These are phyloP conservation scores for Drosophila longiperda DNA, from an alignment of 2,888 invertebrate genomes.

Conservation along the genomic window DNA sequence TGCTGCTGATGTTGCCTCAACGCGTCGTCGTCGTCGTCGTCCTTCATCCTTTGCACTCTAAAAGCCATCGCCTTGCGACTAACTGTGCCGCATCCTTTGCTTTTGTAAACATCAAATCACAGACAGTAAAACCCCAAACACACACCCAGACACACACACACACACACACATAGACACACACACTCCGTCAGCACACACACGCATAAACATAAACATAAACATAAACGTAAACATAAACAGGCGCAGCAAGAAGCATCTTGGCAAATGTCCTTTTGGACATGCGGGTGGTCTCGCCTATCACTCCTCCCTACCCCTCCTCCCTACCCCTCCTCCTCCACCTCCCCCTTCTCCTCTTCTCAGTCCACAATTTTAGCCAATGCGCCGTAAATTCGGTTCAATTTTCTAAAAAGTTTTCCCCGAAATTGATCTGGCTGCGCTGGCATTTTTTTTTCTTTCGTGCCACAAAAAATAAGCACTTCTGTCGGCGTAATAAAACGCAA, in stretches of 20 bases:
- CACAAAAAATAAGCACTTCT: constrained; percentile 15
- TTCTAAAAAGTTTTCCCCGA: constrained; percentile 68
- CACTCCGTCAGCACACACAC: constrained; percentile 26
- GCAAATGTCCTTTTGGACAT: constrained; percentile 72
- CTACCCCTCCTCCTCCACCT: no score
- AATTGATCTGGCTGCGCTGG: constrained; percentile 51
- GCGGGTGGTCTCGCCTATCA: constrained; percentile 33
- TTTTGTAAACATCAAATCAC: constrained; percentile 80
- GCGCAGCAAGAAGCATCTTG: constrained; percentile 55
- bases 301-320: no score
- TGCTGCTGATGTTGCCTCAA: constrained; percentile 48
- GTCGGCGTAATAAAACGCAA: constrained; percentile 51
- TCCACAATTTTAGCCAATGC: constrained; percentile 49
- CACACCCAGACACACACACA: constrained; percentile 33
- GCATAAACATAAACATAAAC: constrained; percentile 68
- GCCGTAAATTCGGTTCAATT: constrained; percentile 74
- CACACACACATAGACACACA: constrained; percentile 36
- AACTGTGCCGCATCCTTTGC: constrained; percentile 71
- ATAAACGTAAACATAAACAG: constrained; percentile 76
- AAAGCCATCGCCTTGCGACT: constrained; percentile 38
- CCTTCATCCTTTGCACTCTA: constrained; percentile 39
- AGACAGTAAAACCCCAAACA: constrained; percentile 71
- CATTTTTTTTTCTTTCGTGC: background rate
- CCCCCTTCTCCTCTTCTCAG: constrained; percentile 4
- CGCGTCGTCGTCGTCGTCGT: constrained; percentile 35